Base-by-base conservation (phyloP, 2,797 vertebrate genomes). In the Amniataba percoides region DNA sequence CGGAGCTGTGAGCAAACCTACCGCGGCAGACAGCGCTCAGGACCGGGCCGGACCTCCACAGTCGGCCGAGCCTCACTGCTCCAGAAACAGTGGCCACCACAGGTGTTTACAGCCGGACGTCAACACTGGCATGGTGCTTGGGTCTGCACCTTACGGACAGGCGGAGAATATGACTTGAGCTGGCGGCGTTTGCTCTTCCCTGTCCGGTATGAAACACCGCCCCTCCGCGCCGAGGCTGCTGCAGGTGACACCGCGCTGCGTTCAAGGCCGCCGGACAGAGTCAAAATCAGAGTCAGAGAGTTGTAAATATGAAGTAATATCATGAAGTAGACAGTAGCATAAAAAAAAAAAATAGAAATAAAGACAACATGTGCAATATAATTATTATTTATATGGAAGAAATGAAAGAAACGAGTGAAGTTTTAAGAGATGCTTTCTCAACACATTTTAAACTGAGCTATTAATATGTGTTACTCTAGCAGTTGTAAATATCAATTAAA, bases 231-330 rank as follows among this genome's bases (percentile, higher is more conserved):
- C 65, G 64, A 73, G 39, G 67, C 58, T 78, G 69, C 14, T 87
- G 88, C 87, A 90, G 88, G 86, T 92, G 87, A 83, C 27, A 58
- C 46, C 1, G 21, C 11, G 91, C 16, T 84, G 89, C 81, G 83
- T 94, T 93, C 84, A 92, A 40, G 25, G 66, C 23, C 9, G 0
- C 18, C 21, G 1, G 6, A 19, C 27, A 2, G 5, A 31, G 27
- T n/a, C n/a, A 31, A 3, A 3, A 31, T 3, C 27, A 31, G 27
- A 31, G 27, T 5, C 27, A 31, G 27, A n/a, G n/a, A n/a, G 5
- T 31, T 31, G 27, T 31, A 31, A 31, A 31, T 31, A 31, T 31
- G 5, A 31, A 31, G 27, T 31, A 31, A 31, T 31, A 31, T 31
- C 5, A 31, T 31, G 27, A 31, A 31, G 27, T 31, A 31, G 27